phyloP scores from a whole-genome alignment of 2,888 invertebrate genomes.

The Tridacna gigas region DNA sequence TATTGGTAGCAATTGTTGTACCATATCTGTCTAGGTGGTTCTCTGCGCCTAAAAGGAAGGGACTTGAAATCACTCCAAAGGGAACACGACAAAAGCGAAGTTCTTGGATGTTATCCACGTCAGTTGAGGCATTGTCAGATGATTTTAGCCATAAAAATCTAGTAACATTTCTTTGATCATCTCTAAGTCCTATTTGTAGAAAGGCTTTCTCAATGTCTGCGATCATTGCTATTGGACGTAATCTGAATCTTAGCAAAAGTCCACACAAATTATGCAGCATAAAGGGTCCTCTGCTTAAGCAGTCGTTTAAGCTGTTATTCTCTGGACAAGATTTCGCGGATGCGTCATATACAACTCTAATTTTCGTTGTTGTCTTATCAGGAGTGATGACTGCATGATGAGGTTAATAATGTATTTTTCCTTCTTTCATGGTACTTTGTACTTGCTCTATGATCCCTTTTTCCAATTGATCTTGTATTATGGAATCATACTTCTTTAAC shows the following conservation, averaged over 20 bases:
- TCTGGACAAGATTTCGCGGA: conserved; percentile 25
- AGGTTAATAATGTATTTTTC: conserved; percentile 29
- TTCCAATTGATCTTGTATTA: conserved; percentile 31
- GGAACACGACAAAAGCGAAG: conserved; percentile 26
- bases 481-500: too few relatives aligned
- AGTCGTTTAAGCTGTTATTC: conserved; percentile 25
- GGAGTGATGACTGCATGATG: conserved; percentile 34
- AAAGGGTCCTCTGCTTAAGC: conserved; percentile 35
- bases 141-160: conserved; percentile 38
- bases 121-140: neutral
- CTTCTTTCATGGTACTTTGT: neutral
- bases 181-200: conserved; percentile 20
- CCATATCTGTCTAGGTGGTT: conserved; percentile 19
- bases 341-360: conserved; percentile 33
- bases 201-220: too few relatives aligned
- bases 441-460: conserved; percentile 42
- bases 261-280: conserved; percentile 37
- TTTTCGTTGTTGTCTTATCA: conserved; percentile 21
- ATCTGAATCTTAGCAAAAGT: conserved; percentile 33
- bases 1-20: conserved; percentile 13
- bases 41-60: conserved; percentile 28
- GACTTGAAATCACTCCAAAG: conserved; percentile 31
- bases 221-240: conserved; percentile 19
- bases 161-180: conserved; percentile 30
- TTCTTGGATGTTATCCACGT: conserved; percentile 15